Percentiles rank a stretch among this genome's conserved stretches.
These are phyloP conservation scores for Pyrocephalus nanus DNA, from an alignment of 2,797 vertebrate species.

Conservation along the genomic window DNA sequence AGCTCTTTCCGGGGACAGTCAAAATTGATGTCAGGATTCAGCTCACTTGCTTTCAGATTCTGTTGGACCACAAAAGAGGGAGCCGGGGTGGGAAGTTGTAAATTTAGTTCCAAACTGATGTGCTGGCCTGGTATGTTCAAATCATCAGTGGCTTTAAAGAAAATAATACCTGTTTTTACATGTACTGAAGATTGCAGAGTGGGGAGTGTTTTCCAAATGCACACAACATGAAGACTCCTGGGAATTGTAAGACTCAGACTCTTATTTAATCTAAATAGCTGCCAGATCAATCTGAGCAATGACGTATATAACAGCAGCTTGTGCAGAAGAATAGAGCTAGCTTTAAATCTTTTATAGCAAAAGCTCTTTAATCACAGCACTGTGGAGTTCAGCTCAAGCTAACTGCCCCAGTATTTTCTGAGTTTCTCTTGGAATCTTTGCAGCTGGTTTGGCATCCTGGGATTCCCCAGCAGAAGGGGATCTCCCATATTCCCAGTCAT, in stretches of 20 bases:
- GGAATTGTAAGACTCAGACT: neutral
- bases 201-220: neutral
- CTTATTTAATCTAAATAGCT: neutral
- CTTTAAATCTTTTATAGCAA: neutral
- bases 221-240: neutral
- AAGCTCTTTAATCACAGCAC: neutral
- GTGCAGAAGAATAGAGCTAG: neutral
- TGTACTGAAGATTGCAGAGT: neutral
- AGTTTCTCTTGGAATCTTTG: neutral
- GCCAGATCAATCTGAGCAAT: neutral
- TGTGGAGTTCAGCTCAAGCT: neutral
- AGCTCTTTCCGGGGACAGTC: neutral
- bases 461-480: neutral
- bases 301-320: neutral
- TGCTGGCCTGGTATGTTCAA: neutral
- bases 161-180: neutral
- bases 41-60: neutral
- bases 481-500: fast-evolving
- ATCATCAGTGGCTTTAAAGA: neutral
- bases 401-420: neutral
- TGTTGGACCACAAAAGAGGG: neutral
- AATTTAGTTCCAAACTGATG: neutral
- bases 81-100: neutral
- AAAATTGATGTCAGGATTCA: neutral
- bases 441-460: neutral